Evolutionary conservation across 2,888 invertebrate species (phyloP).

Genomic region (Limenitis arthemis): DNA sequence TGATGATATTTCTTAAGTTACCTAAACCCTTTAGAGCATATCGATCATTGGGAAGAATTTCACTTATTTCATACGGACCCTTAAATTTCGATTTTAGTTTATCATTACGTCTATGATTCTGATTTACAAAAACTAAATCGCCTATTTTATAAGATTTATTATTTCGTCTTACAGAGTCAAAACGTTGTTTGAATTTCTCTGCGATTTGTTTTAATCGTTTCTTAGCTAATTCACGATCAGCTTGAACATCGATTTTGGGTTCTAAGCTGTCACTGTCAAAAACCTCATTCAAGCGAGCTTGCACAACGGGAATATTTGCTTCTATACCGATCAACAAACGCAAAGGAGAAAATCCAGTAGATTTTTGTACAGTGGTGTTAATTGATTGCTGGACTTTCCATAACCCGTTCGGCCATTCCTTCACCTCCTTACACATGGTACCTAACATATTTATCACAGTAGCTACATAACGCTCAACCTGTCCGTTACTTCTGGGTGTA

Average conservation of each 20-base stretch:
- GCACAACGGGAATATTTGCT: conserved; percentile 22
- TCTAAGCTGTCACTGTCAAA: no score
- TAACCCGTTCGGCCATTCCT: conserved; percentile 23
- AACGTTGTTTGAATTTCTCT: conserved; percentile 5
- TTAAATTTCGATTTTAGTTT: conserved; percentile 24
- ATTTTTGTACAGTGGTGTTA: conserved; percentile 28
- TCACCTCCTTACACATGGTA: conserved; percentile 9
- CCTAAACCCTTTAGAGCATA: neutral
- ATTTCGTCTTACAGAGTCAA: conserved; percentile 3
- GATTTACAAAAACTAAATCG: conserved; percentile 24
- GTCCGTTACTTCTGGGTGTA: conserved; percentile 18
- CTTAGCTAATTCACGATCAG: no score
- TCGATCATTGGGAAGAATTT: neutral
- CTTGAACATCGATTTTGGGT: no score
- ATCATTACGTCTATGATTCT: conserved; percentile 25
- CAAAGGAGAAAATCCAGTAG: conserved; percentile 26
- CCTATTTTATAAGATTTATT: conserved; percentile 16
- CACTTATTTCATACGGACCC: no score
- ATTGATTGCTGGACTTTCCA: conserved; percentile 26
- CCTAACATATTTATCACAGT: conserved; percentile 22
- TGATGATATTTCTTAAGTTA: no score
- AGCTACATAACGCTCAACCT: conserved; percentile 17
- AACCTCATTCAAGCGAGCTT: no score
- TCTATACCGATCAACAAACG: conserved; percentile 17
- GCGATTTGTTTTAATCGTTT: neutral